phyloP scores from a whole-genome alignment of 2,797 vertebrate species.

The Falco naumanni region DNA sequence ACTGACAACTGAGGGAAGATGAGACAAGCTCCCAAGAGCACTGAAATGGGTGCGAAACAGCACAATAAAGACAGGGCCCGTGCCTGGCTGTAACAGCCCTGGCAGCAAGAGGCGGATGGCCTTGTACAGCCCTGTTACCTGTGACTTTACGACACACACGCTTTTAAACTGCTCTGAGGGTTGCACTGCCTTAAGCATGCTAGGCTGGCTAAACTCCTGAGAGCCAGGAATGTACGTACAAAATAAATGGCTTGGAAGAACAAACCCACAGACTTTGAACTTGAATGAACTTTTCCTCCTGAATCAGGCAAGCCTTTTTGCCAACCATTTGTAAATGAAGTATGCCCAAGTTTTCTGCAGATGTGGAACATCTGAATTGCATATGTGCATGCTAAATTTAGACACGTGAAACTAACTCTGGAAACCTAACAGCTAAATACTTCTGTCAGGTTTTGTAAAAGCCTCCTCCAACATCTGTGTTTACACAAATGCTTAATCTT shows the following conservation, averaged over 20 bases:
- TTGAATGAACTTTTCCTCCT: not conserved
- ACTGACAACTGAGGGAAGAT: not conserved
- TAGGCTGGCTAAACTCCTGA: not conserved
- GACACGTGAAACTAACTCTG: not conserved
- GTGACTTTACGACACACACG: too few species aligned
- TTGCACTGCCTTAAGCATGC: not conserved
- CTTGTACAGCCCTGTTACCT: not conserved
- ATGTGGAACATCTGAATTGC: not conserved
- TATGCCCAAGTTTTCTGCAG: not conserved
- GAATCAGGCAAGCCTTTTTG: not conserved
- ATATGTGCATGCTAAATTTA: not conserved
- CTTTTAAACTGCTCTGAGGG: not conserved
- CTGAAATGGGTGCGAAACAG: not conserved
- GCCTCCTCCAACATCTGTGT: too few species aligned
- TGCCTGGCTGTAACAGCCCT: not conserved
- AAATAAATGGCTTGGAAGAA: not conserved
- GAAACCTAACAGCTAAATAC: not conserved
- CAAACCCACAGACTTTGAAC: not conserved
- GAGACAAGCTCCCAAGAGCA: not conserved
- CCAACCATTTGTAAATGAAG: not conserved
- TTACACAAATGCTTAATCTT: too few species aligned
- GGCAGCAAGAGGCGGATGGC: too few species aligned
- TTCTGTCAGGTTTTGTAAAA: not conserved
- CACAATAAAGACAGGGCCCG: too few species aligned
- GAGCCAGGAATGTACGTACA: not conserved